Evolutionary conservation across 2,113 vertebrate species (phyloP).

Genomic region (Phocoena phocoena): DNA sequence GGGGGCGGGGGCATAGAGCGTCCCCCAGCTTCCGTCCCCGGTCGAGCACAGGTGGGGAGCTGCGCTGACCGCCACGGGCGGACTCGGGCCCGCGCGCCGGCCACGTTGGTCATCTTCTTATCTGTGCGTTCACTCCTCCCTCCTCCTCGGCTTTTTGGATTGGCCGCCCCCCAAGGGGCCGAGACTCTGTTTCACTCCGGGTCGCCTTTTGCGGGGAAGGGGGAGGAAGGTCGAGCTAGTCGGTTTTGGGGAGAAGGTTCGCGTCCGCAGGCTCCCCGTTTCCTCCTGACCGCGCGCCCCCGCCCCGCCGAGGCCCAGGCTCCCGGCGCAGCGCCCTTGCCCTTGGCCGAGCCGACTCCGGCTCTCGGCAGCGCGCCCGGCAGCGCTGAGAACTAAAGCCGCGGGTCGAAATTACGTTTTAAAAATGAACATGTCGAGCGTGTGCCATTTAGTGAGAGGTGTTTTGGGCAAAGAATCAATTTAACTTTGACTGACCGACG

Average conservation of each 20-base stretch:
- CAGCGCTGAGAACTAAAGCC: neutral
- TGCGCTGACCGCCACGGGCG: neutral
- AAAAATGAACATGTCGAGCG: constrained; percentile 74
- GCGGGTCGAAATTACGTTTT: constrained; percentile 33
- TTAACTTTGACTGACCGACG: constrained; percentile 75
- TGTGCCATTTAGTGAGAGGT: constrained; percentile 75
- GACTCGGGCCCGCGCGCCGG: neutral
- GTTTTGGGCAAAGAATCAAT: constrained; percentile 81
- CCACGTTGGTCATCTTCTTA: neutral
- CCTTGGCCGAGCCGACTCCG: neutral
- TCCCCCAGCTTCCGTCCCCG: neutral
- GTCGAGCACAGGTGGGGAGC: neutral
- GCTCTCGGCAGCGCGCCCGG: neutral
- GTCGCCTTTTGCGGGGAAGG: neutral
- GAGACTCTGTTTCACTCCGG: neutral
- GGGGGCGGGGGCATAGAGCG: neutral
- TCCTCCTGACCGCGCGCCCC: neutral
- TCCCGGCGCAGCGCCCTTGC: neutral
- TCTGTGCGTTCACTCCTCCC: neutral
- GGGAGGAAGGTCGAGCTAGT: neutral
- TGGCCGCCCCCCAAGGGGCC: neutral
- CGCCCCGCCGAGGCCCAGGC: neutral
- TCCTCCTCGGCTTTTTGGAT: neutral
- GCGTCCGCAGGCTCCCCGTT: neutral
- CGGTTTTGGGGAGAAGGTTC: too few relatives aligned